phyloP scores from a whole-genome alignment of 1,140 invertebrate genomes.

The Drosophila sechellia region DNA sequence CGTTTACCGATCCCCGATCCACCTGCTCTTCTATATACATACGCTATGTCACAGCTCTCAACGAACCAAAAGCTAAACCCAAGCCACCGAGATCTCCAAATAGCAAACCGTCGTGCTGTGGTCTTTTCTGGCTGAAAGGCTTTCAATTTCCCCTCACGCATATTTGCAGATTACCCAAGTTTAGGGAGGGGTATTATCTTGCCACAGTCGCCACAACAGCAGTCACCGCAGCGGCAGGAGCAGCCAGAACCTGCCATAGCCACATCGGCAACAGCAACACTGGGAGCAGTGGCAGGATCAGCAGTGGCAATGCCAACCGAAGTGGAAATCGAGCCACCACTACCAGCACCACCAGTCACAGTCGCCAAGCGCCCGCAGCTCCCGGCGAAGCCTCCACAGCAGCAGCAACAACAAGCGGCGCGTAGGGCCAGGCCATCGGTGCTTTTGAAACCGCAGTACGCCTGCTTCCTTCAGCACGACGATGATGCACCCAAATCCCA shows the following conservation, averaged over 20 bases:
- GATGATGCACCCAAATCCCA: slow-evolving; percentile 44
- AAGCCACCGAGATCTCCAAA: slow-evolving; percentile 23
- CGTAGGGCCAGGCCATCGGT: slow-evolving; percentile 66
- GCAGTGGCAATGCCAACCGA: background rate
- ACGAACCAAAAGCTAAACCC: slow-evolving; percentile 11
- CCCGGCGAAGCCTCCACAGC: slow-evolving; percentile 8
- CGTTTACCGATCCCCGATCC: background rate
- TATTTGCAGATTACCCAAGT: slow-evolving; percentile 84
- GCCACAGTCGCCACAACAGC: slow-evolving; percentile 55
- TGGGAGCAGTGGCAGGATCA: slow-evolving; percentile 24
- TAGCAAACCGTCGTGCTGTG: slow-evolving; percentile 1
- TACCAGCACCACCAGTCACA: slow-evolving; percentile 3
- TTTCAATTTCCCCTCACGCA: slow-evolving; percentile 62
- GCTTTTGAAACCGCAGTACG: slow-evolving; percentile 75
- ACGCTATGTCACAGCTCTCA: slow-evolving; percentile 8
- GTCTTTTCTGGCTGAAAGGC: slow-evolving; percentile 35
- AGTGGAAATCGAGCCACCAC: slow-evolving; percentile 10
- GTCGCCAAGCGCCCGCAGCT: slow-evolving; percentile 27
- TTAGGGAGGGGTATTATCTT: slow-evolving; percentile 83
- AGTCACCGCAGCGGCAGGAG: slow-evolving; percentile 13
- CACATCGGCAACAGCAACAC: too few relatives aligned
- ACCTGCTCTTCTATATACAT: slow-evolving; percentile 18
- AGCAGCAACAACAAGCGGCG: background rate
- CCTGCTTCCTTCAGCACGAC: slow-evolving; percentile 74
- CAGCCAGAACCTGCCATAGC: slow-evolving; percentile 22